Conservation (phyloP, 1,140 invertebrate genomes). For the Oryzaephilus surinamensis region DNA sequence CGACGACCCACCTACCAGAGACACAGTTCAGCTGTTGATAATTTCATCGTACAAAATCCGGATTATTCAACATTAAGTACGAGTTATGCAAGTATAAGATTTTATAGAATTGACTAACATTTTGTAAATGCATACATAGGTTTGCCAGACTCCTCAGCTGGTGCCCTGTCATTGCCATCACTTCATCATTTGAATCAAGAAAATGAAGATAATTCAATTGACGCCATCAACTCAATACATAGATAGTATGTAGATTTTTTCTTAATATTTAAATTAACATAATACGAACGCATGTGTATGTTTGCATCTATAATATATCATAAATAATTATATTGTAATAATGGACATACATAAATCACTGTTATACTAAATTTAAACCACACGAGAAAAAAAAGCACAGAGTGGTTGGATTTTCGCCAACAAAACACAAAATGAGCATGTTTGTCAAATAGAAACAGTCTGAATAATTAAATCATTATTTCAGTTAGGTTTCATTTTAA, state of each 20-base stretch:
- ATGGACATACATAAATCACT: too few relatives aligned
- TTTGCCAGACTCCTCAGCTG: constrained; percentile 10
- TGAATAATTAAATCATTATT: too few relatives aligned
- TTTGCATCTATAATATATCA: too few relatives aligned
- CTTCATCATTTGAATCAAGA: constrained; percentile 15
- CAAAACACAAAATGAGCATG: too few relatives aligned
- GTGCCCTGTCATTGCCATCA: constrained; percentile 15
- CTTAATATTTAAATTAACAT: not conserved
- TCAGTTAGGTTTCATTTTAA: too few relatives aligned
- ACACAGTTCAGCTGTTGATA: constrained; percentile 4
- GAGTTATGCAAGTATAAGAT: constrained; percentile 9
- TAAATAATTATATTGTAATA: too few relatives aligned
- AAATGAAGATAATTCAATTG: constrained; percentile 7
- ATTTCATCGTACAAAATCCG: too few relatives aligned
- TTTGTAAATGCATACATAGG: constrained; percentile 3
- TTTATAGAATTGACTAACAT: not conserved
- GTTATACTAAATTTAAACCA: too few relatives aligned
- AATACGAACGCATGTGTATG: too few relatives aligned
- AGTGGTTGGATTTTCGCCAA: not conserved
- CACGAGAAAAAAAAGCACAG: not conserved
- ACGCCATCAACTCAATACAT: constrained; percentile 6
- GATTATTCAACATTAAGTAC: too few relatives aligned
- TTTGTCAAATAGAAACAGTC: too few relatives aligned
- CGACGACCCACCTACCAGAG: constrained; percentile 8
- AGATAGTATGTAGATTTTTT: constrained; percentile 8